Evolutionary conservation across 35 echinoderm and acorn worm genomes (phyloP).

Genomic region (Apostichopus japonicus): DNA sequence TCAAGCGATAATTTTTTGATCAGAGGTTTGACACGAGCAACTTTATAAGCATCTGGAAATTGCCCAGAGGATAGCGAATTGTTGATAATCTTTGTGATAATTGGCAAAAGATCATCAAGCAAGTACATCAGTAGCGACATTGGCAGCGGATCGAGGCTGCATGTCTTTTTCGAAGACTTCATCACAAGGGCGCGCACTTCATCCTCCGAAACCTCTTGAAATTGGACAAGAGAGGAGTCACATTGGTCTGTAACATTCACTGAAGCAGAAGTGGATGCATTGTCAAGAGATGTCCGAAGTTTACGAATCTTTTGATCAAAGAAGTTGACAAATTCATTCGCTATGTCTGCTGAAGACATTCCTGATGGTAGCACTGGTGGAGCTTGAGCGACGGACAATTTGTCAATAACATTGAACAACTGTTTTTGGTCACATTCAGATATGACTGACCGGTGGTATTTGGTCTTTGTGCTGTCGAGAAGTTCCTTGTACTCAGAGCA

Average conservation of each 20-base stretch:
- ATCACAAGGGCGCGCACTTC: neutral
- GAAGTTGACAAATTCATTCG: conserved; percentile 1
- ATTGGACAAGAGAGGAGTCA: neutral
- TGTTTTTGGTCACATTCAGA: conserved; percentile 56
- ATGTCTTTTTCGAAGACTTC: neutral
- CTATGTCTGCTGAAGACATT: neutral
- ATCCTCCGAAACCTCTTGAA: neutral
- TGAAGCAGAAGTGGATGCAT: neutral
- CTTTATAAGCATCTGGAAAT: too few relatives aligned
- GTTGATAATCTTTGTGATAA: neutral
- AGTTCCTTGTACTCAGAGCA: conserved; percentile 53
- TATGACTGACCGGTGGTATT: conserved; percentile 55
- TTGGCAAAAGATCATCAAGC: neutral
- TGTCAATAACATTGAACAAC: conserved; percentile 4
- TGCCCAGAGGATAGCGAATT: too few relatives aligned
- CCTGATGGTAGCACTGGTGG: neutral
- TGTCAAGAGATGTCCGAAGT: neutral
- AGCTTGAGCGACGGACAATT: neutral
- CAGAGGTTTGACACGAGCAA: too few relatives aligned
- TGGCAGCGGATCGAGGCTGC: neutral
- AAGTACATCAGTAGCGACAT: neutral
- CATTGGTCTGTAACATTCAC: neutral
- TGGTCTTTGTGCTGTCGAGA: conserved; percentile 51
- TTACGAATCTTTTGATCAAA: neutral
- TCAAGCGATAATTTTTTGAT: too few relatives aligned